phyloP scores from a whole-genome alignment of 2,797 vertebrate species.

The Salmo trutta region DNA sequence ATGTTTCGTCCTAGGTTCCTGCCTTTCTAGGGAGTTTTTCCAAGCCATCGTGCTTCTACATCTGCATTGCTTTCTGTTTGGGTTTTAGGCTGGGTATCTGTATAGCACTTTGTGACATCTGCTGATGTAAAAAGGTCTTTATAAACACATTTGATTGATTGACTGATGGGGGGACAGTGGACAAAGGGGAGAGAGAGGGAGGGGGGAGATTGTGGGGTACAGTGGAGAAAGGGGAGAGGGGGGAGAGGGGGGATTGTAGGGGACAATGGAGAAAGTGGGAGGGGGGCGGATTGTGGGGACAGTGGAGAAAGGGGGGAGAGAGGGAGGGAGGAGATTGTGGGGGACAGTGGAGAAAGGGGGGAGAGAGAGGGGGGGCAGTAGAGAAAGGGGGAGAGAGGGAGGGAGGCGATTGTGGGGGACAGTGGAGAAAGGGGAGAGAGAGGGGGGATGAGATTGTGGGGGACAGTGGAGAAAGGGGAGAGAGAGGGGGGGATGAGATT shows the following conservation, averaged over 20 bases:
- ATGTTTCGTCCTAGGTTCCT: too few relatives aligned
- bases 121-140: too few relatives aligned
- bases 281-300: constrained; percentile 30
- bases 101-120: too few relatives aligned
- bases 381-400: background rate
- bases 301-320: background rate
- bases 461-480: constrained; percentile 2
- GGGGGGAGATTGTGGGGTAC: constrained; percentile 34
- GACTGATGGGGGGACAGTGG: too few relatives aligned
- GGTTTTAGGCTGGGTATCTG: too few relatives aligned
- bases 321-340: background rate
- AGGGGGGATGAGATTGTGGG: background rate
- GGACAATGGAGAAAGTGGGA: background rate
- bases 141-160: too few relatives aligned
- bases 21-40: too few relatives aligned
- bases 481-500: background rate
- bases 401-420: too few relatives aligned
- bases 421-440: background rate
- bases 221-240: too few relatives aligned
- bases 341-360: constrained; percentile 4
- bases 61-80: too few relatives aligned
- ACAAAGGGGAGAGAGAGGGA: background rate
- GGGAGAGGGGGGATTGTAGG: too few relatives aligned
- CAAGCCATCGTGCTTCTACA: too few relatives aligned
- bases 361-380: background rate